Evolutionary conservation across 2,113 vertebrate species (phyloP).

Genomic region (Noturus placidus): DNA sequence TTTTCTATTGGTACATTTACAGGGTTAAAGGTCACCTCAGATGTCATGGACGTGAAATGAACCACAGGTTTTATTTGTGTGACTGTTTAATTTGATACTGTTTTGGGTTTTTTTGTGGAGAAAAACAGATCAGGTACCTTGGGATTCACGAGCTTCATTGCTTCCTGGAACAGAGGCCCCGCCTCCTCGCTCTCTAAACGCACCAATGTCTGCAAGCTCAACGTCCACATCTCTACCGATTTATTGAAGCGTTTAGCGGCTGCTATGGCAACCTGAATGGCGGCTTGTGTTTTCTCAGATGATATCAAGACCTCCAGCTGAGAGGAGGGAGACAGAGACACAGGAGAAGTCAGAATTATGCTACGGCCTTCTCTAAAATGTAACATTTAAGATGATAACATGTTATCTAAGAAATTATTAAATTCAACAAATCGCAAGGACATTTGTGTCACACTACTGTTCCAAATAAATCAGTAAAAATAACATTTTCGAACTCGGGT

Average conservation of each 20-base stretch:
- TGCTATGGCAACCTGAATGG: constrained; percentile 71
- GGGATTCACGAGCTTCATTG: constrained; percentile 73
- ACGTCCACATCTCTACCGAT: constrained; percentile 77
- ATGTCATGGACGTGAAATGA: too few species aligned
- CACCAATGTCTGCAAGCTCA: constrained; percentile 79
- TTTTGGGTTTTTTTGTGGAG: background rate
- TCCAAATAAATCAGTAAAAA: too few species aligned
- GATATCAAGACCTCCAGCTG: constrained; percentile 72
- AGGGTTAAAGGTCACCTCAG: too few species aligned
- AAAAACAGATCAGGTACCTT: constrained; percentile 72
- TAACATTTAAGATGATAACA: too few species aligned
- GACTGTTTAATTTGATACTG: too few species aligned
- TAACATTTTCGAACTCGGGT: too few species aligned
- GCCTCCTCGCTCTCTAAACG: constrained; percentile 66
- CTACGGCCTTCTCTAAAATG: too few species aligned
- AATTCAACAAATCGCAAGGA: too few species aligned
- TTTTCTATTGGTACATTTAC: too few species aligned
- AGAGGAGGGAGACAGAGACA: constrained; percentile 9
- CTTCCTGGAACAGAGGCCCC: constrained; percentile 78
- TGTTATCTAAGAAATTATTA: background rate
- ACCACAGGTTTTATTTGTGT: too few species aligned
- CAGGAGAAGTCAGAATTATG: background rate
- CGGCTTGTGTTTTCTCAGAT: constrained; percentile 64
- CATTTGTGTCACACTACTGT: too few species aligned
- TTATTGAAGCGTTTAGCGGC: constrained; percentile 71